Conservation (phyloP, 2,888 invertebrate genomes). For the Abrostola triplasia region DNA sequence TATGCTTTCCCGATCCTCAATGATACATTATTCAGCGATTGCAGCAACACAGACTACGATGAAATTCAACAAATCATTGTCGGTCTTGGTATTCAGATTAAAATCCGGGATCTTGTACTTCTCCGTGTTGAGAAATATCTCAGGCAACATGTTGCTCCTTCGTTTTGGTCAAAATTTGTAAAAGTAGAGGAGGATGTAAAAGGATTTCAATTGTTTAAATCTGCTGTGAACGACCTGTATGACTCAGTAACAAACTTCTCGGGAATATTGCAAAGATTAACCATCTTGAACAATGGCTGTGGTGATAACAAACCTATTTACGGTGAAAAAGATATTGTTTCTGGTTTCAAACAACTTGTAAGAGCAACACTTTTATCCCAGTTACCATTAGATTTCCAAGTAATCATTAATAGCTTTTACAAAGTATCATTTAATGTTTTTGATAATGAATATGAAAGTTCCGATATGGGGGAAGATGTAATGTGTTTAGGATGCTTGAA, state of each 20-base stretch:
- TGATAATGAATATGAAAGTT: conserved; percentile 82
- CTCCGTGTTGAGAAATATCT: conserved; percentile 88
- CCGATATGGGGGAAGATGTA: conserved; percentile 88
- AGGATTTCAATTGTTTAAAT: conserved; percentile 90
- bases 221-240: conserved; percentile 90
- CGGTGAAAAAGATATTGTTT: conserved; percentile 86
- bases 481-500: conserved; percentile 93
- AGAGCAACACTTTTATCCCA: conserved; percentile 91
- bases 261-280: conserved; percentile 87
- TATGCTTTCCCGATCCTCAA: conserved; percentile 84
- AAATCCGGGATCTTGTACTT: conserved; percentile 80
- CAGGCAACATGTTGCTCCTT: conserved; percentile 88
- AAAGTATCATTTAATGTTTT: conserved; percentile 93
- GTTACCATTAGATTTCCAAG: conserved; percentile 91
- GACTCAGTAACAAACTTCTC: conserved; percentile 87
- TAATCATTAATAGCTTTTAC: conserved; percentile 92
- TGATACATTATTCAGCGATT: conserved; percentile 76
- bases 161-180: conserved; percentile 91
- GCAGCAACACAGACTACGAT: conserved; percentile 76
- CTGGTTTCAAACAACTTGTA: conserved; percentile 90
- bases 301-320: conserved; percentile 83
- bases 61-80: conserved; percentile 79
- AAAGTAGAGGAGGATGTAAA: conserved; percentile 85
- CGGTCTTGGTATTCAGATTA: conserved; percentile 76
- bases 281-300: conserved; percentile 82